Base-by-base conservation (phyloP, 1,140 invertebrate species). In the Mya arenaria region DNA sequence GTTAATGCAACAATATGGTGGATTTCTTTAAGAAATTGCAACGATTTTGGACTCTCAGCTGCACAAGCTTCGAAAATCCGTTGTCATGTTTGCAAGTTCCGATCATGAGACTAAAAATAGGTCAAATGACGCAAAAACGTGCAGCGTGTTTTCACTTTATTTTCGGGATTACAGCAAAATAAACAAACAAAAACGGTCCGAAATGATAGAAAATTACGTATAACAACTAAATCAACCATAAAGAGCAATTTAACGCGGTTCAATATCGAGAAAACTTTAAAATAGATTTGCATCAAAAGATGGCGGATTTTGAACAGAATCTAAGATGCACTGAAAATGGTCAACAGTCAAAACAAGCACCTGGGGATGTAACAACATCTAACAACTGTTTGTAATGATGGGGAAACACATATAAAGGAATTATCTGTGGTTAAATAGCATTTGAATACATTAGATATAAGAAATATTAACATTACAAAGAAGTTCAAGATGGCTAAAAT, bases 111-210 rank as follows among this genome's bases (percentile, higher is more conserved):
- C 34, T 44, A 39, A 69, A 80, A 80, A 19, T 80, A 71, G 77
- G 77, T 80, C 77, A 80, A 69, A 80, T 80, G 77, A 80, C 77
- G 77, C 63, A 80, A 80, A 80, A 71, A 65, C 77, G 63, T 80
- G 77, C 66, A 39, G 36, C 77, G 36, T 25, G 19, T 19, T 36
- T 68, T 36, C 48, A 52, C 48, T n/a, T n/a, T n/a, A 52, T 52
- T 23, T 23, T 52, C 48, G 48, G 17, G 25, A n/a, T 23, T 52
- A 52, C 19, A 23, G 25, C 48, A 17, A n/a, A n/a, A 52, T 52
- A n/a, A n/a, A n/a, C 48, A 8, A 23, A n/a, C 25, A n/a, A 17
- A n/a, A 23, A 23, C 48, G 19, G 19, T n/a, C 48, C 48, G 25
- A n/a, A 52, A 52, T 23, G 17, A 52, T n/a, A 52, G 48, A 23